Base-by-base conservation (phyloP, 2,888 invertebrate genomes). In the Meteorus colon region DNA sequence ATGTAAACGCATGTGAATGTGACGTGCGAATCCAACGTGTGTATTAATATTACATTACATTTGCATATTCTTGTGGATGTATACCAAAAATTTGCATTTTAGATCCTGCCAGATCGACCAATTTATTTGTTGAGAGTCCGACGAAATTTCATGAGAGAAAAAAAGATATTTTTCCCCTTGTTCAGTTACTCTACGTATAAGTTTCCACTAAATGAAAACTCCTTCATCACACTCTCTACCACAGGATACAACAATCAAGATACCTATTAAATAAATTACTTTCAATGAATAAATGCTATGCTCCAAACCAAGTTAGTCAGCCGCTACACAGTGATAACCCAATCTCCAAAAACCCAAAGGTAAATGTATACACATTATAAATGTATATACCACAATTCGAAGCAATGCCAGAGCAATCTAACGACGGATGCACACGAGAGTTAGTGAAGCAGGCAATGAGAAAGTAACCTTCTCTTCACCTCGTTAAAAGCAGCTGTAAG, bases 241-340 rank as follows among this genome's bases (percentile, higher is more conserved):
- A 55, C 66, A 66, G 37, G 27, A 63, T 27, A 70, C 29, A 73
- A 67, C 77, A 77, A 80, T 77, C 79, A 73, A 80, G 80, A 79
- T 78, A 66, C 75, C 62, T 14, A 70, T 59, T 71, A 74, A 80
- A 81, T 82, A 78, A 80, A 81, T 80, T 77, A 80, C 76, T 72
- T 70, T 76, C 76, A 77, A 80, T 81, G 78, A 80, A 79, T 81
- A 80, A 80, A 81, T 81, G 77, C 77, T 72, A 27, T 73, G 62
- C 74, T 24, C 37, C 0, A n/a, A n/a, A 16, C n/a, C n/a, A 51
- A n/a, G 78, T 77, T 74, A 59, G 77, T 81, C 77, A 74, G 78
- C 63, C 74, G 55, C 72, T 78, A 77, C 75, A 77, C 78, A 76
- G 75, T 72, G 65, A 76, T 75, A 77, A 76, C 69, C 74, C 70